Percentiles rank a stretch among this genome's conserved stretches.
Conservation (phyloP, 2,113 vertebrate species). For the Rhegmatorhina hoffmannsi region DNA sequence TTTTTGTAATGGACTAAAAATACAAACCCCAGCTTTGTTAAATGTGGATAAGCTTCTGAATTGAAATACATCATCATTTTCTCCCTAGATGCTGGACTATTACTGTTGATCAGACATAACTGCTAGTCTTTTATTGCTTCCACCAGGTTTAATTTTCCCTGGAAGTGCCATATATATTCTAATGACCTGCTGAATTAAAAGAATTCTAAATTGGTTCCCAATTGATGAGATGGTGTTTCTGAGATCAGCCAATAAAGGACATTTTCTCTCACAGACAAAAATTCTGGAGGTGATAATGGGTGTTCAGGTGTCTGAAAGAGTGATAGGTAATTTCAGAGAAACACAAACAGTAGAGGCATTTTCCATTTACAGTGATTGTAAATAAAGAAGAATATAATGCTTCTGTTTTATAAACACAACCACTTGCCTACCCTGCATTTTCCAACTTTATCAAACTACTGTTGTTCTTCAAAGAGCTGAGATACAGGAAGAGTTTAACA, state of each 20-base stretch:
- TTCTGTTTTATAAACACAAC: slow-evolving; percentile 15
- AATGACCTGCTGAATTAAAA: slow-evolving; percentile 38
- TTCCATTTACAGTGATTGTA: slow-evolving; percentile 1
- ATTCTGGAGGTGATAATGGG: not conserved
- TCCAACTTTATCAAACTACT: not conserved
- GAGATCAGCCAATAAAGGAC: slow-evolving; percentile 1
- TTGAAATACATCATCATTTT: not conserved
- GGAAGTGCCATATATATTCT: slow-evolving; percentile 26
- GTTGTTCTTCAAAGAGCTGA: not conserved
- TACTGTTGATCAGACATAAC: slow-evolving; percentile 26
- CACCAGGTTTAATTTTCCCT: slow-evolving; percentile 14
- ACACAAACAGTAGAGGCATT: not conserved
- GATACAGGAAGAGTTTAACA: not conserved
- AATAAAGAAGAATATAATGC: slow-evolving; percentile 9
- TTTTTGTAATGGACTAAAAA: not conserved
- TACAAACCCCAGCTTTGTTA: not conserved
- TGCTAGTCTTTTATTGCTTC: slow-evolving; percentile 13
- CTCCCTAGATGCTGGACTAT: not conserved
- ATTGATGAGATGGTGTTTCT: not conserved
- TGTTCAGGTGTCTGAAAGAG: slow-evolving; percentile 12
- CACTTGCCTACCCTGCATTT: not conserved
- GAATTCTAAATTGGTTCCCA: not conserved
- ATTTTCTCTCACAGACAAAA: slow-evolving; percentile 18
- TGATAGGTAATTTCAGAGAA: not conserved
- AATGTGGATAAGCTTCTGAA: not conserved